phyloP scores from a whole-genome alignment of 2,888 invertebrate genomes.

The Drosophila nr. perissopoda region DNA sequence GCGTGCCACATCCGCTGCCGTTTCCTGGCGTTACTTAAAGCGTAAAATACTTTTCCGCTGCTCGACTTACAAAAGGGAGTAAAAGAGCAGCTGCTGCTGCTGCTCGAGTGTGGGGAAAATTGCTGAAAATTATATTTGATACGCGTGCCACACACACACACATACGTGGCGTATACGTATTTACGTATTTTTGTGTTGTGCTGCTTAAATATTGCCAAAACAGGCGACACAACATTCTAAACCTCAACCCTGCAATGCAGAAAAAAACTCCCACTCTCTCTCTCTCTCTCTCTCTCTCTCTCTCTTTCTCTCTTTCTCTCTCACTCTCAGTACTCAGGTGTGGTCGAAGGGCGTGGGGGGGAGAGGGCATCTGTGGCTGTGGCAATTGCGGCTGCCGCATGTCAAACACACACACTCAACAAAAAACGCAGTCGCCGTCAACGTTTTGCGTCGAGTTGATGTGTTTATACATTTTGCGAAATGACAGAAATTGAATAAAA shows the following conservation, averaged over 20 bases:
- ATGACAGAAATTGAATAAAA: conserved; percentile 80
- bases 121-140: conserved; percentile 66
- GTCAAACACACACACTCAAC: conserved; percentile 39
- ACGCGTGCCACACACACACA: conserved; percentile 52
- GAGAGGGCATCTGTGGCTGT: conserved; percentile 33
- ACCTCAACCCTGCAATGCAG: conserved; percentile 61
- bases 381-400: conserved; percentile 37
- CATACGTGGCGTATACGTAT: conserved; percentile 59
- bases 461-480: conserved; percentile 75
- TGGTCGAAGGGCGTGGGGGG: neutral
- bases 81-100: conserved; percentile 6
- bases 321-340: conserved; percentile 17
- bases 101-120: conserved; percentile 10
- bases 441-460: conserved; percentile 55
- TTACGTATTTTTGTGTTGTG: conserved; percentile 41
- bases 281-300: no score
- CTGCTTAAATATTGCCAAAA: conserved; percentile 57
- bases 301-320: neutral
- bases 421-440: conserved; percentile 1
- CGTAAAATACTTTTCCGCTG: conserved; percentile 72
- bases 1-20: conserved; percentile 68
- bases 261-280: neutral
- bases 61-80: conserved; percentile 28
- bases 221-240: conserved; percentile 38
- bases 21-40: conserved; percentile 71